Evolutionary conservation across 2,113 vertebrate genomes (phyloP), one percentile per base, ranked within the genome.

Genomic region (Xiphophorus hellerii): DNA sequence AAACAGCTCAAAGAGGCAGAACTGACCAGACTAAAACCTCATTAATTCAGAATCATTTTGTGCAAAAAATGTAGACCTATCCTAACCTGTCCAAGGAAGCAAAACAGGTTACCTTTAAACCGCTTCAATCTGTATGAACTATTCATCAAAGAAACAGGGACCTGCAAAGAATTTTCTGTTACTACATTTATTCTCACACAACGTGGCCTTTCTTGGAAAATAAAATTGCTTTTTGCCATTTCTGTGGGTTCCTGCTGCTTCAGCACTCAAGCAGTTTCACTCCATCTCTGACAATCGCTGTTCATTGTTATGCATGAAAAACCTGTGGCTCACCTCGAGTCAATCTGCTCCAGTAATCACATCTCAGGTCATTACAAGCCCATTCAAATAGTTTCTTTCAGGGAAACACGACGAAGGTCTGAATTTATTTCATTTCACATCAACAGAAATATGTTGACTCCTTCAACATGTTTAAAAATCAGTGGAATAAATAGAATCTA

Each of bases 181-280:
- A 25, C 51, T n/a, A 58, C 51, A 58, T 25, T 58, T 58, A 67
- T 37, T 66, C 64, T 39, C 20, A 37, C 9, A 66, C 22, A 48
- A n/a, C 5, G 22, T 13, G 37, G 12, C 37, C 37, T 42, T n/a
- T 42, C n/a, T 28, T 42, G 37, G 37, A 3, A 42, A 28, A n/a
- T 28, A 13, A 27, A 42, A 66, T 42, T n/a, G 37, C n/a, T 42
- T 27, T 66, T 27, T 14, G 8, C 9, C 22, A 58, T n/a, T 58
- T 65, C n/a, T 37, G 25, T 51, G 13, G 29, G 6, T 35, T 64
- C 58, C 14, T 62, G 70, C 13, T 69, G 22, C 62, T 77, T 64
- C 61, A 74, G 42, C 60, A 54, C 20, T 37, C 73, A 31, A 31
- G 20, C 35, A 72, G 33, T 39, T 76, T 69, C 68, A 30, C 33